phyloP scores from a whole-genome alignment of 2,888 invertebrate genomes.

The Griposia aprilina region DNA sequence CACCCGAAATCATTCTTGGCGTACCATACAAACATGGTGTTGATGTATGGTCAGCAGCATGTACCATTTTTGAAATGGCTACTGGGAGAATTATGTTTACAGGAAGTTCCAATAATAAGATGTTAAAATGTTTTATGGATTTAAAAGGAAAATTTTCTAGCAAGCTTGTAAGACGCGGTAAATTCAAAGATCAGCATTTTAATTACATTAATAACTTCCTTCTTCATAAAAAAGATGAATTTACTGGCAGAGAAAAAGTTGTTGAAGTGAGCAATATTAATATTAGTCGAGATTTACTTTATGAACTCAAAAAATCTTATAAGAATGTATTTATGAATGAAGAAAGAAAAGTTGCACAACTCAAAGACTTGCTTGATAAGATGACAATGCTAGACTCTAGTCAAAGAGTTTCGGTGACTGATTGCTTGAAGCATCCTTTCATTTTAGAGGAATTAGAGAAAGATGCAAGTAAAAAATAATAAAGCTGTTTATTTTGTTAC shows the following conservation, averaged over 20 bases:
- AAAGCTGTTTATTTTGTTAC: constrained; percentile 50
- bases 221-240: constrained; percentile 98
- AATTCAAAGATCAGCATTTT: constrained; percentile 99
- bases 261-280: constrained; percentile 97
- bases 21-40: constrained; percentile 98
- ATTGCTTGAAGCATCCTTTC: constrained; percentile 97
- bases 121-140: constrained; percentile 99
- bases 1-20: constrained; percentile 99
- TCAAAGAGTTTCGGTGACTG: constrained; percentile 96
- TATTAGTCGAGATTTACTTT: constrained; percentile 95
- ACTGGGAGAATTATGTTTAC: constrained; percentile 99
- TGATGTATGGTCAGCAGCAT: constrained; percentile 99
- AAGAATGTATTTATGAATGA: constrained; percentile 96
- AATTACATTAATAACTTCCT: constrained; percentile 98
- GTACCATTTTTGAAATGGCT: constrained; percentile 99
- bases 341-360: constrained; percentile 96
- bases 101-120: constrained; percentile 99
- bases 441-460: constrained; percentile 89
- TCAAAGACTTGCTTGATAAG: constrained; percentile 97
- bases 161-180: constrained; percentile 97
- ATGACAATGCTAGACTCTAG: constrained; percentile 97
- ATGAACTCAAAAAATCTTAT: constrained; percentile 95
- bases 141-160: constrained; percentile 99
- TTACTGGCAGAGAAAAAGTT: constrained; percentile 98
- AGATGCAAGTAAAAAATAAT: constrained; percentile 64